These are phyloP conservation scores for Ectropis grisescens DNA, from an alignment of 1,140 invertebrate genomes.

Conservation along the genomic window DNA sequence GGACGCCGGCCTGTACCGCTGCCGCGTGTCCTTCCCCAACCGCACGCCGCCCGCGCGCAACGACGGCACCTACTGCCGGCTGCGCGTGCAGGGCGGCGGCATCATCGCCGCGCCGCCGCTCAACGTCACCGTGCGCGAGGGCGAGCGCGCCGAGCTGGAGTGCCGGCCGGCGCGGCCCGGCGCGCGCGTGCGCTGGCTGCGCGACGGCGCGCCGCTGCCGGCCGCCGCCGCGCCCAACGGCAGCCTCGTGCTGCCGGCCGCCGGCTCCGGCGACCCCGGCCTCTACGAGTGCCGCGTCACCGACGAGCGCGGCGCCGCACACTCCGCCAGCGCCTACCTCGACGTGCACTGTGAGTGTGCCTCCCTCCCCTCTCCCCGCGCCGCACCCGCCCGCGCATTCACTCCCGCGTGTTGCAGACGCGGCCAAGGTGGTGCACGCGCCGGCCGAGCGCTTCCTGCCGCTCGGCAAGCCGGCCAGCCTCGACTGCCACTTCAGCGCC, in stretches of 20 bases:
- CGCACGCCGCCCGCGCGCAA: constrained; percentile 83
- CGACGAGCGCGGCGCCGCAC: constrained; percentile 83
- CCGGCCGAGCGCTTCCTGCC: constrained; percentile 90
- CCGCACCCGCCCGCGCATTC: background rate
- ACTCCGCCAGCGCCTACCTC: constrained; percentile 89
- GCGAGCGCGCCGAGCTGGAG: constrained; percentile 83
- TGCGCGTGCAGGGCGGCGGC: constrained; percentile 84
- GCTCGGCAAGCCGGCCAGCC: constrained; percentile 88
- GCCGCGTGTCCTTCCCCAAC: constrained; percentile 89
- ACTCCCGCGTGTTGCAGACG: constrained; percentile 74
- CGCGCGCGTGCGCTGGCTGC: constrained; percentile 77
- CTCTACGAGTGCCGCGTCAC: constrained; percentile 91
- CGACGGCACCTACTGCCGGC: constrained; percentile 91
- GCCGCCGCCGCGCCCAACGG: constrained; percentile 77
- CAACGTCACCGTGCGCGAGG: constrained; percentile 88
- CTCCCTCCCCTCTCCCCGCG: background rate
- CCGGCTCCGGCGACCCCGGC: constrained; percentile 86
- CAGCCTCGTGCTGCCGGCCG: constrained; percentile 81
- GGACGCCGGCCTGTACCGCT: constrained; percentile 94
- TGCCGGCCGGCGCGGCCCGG: constrained; percentile 82
- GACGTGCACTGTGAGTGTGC: constrained; percentile 92
- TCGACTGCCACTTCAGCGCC: constrained; percentile 93
- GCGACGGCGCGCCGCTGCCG: constrained; percentile 75
- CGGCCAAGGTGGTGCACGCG: constrained; percentile 92
- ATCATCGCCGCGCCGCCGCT: background rate